Base-by-base conservation (phyloP, 2,888 invertebrate genomes). In the Smittia aterrima region DNA sequence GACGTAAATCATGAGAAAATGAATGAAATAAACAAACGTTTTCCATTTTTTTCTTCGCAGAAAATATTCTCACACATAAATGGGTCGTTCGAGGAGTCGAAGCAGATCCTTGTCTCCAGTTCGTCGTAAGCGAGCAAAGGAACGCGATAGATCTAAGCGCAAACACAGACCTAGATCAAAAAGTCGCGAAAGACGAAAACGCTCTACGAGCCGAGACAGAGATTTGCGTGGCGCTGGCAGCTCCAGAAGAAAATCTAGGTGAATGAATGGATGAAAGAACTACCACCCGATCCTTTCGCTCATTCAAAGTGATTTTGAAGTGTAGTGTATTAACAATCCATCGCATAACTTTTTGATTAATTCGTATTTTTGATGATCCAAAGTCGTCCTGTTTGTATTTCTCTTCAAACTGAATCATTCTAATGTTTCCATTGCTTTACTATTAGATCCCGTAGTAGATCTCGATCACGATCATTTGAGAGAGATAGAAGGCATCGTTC, bases 111-210 rank as follows among this genome's bases (percentile, higher is more conserved):
- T 38, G 24, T 66, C 41, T 40, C 74, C 74, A 41, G 74, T 66
- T 16, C 41, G 74, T 76, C 82, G 86, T 70, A 85, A 85, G 74
- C 81, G 83, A 75, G 84, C 84, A n/a, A 79, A 84, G 75, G 85
- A 85, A 76, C 81, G 85, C 58, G 85, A 84, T 67, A 79, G 84
- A 75, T 83, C 86, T 75, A 83, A 84, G 78, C 80, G 83, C 75
- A 82, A 82, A 40, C 83, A 83, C 53, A 76, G 80, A 74, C 80
- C 80, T 66, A 24, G 74, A 40, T 62, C 72, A 38, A 32, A 38
- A 24, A 62, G 62, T n/a, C 47, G 53, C 20, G 66, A 66, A 4
- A 40, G 74, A 66, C 24, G 66, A 1, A 62, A 64, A 16, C 70
- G 70, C 25, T 47, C 47, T n/a, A 24, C 20, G 6, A 16, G 24